Conservation (phyloP, 2,888 invertebrate species). For the Chydorus sphaericus region DNA sequence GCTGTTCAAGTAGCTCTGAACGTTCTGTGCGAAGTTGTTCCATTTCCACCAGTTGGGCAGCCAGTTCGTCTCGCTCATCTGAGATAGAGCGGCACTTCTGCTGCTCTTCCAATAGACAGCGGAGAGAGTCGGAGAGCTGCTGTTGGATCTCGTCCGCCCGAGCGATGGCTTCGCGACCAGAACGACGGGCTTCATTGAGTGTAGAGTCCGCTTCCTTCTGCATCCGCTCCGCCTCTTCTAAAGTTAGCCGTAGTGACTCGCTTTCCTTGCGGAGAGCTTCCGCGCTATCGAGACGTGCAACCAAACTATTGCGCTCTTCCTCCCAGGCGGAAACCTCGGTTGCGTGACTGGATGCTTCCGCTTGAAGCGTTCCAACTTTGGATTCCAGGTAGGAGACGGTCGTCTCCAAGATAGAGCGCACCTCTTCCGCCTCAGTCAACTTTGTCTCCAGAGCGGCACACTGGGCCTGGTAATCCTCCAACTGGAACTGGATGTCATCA, state of each 20-base stretch:
- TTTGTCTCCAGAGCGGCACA: not conserved
- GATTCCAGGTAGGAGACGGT: not conserved
- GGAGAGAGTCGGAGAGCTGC: not conserved
- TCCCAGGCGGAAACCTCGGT: not conserved
- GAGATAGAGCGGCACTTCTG: not conserved
- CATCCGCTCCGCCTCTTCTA: not conserved
- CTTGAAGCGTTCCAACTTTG: not conserved
- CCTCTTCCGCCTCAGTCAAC: not conserved
- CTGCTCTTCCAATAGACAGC: not conserved
- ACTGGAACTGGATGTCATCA: slow-evolving; percentile 9
- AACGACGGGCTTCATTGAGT: not conserved
- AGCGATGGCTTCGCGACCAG: not conserved
- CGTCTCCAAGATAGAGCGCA: not conserved
- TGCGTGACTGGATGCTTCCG: not conserved
- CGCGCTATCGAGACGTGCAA: not conserved
- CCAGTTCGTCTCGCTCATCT: not conserved
- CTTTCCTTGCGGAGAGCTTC: not conserved
- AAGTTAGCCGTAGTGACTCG: not conserved
- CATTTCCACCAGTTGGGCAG: not conserved
- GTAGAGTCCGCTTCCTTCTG: not conserved
- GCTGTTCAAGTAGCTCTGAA: not conserved
- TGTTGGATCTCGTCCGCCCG: not conserved
- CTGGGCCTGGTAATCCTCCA: not conserved
- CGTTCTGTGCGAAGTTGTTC: not conserved
- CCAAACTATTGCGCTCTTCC: not conserved